These are phyloP conservation scores for Botrylloides violaceus DNA, from an alignment of 23 tunicate genomes.

Conservation along the genomic window DNA sequence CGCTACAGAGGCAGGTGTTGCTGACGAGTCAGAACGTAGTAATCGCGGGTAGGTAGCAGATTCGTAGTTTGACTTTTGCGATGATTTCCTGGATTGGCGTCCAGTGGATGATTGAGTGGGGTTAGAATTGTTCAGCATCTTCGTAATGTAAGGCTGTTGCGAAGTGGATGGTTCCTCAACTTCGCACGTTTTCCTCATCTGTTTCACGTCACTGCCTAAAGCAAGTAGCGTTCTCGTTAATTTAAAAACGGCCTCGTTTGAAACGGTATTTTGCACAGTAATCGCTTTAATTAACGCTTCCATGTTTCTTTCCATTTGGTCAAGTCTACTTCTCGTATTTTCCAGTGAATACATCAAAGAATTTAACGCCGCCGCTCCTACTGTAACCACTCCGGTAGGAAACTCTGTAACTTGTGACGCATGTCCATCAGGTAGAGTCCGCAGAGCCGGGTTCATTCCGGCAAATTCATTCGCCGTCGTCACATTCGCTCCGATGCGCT, in stretches of 20 bases:
- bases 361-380: constrained; percentile 23
- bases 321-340: constrained; percentile 38
- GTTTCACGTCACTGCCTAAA: constrained; percentile 5
- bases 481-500: background rate
- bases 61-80: background rate
- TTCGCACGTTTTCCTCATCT: background rate
- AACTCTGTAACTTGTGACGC: too few relatives aligned
- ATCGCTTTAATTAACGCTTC: constrained; percentile 28
- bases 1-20: background rate
- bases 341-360: constrained; percentile 43
- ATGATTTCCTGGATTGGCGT: background rate
- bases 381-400: constrained; percentile 13
- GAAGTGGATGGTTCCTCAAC: background rate
- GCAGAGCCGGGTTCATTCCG: background rate
- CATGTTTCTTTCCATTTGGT: constrained; percentile 37
- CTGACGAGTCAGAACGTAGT: background rate
- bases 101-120: background rate
- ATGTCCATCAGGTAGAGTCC: background rate
- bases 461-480: background rate
- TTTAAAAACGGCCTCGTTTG: constrained; percentile 8
- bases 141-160: background rate
- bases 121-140: background rate
- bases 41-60: constrained; percentile 22
- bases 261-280: constrained; percentile 24
- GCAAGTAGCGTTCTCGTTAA: constrained; percentile 11